phyloP scores from a whole-genome alignment of 1,140 invertebrate genomes.

The Meloidogyne chitwoodi region DNA sequence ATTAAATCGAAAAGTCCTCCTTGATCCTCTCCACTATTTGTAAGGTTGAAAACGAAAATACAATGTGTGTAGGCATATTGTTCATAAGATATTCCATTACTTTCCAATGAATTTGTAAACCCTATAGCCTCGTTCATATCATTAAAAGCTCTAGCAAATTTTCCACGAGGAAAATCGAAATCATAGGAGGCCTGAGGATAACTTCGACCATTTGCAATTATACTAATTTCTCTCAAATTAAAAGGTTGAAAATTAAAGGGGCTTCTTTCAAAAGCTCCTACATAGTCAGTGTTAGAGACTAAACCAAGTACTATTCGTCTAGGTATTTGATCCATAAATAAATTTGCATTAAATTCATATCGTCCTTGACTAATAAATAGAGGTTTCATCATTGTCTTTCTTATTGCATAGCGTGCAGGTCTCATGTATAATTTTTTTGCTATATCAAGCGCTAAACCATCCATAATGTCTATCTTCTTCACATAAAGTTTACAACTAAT shows the following conservation, averaged over 20 bases:
- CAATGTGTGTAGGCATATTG: no score
- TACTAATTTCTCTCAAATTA: slow-evolving; percentile 17
- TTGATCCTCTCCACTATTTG: no score
- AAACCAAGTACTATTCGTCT: slow-evolving; percentile 7
- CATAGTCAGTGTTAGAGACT: not conserved
- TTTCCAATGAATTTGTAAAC: slow-evolving; percentile 11
- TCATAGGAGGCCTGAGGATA: slow-evolving; percentile 10
- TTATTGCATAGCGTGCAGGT: slow-evolving; percentile 9
- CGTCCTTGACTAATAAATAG: slow-evolving; percentile 12
- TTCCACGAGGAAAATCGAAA: slow-evolving; percentile 18
- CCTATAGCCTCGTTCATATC: slow-evolving; percentile 20
- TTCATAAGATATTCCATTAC: slow-evolving; percentile 27
- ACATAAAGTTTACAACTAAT: not conserved
- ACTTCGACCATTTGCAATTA: not conserved
- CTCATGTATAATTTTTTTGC: not conserved
- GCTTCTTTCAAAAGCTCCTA: not conserved
- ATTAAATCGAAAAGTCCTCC: no score
- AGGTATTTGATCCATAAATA: slow-evolving; percentile 24
- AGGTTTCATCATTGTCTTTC: slow-evolving; percentile 12
- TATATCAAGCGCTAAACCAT: slow-evolving; percentile 16
- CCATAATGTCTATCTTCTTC: slow-evolving; percentile 17
- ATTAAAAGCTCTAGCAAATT: slow-evolving; percentile 14
- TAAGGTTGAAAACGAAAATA: no score
- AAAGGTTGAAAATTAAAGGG: slow-evolving; percentile 24
- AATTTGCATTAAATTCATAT: slow-evolving; percentile 12